Evolutionary conservation across 2,888 invertebrate genomes (phyloP), one percentile per base, ranked within the genome.

Genomic region (Harmothoe impar): DNA sequence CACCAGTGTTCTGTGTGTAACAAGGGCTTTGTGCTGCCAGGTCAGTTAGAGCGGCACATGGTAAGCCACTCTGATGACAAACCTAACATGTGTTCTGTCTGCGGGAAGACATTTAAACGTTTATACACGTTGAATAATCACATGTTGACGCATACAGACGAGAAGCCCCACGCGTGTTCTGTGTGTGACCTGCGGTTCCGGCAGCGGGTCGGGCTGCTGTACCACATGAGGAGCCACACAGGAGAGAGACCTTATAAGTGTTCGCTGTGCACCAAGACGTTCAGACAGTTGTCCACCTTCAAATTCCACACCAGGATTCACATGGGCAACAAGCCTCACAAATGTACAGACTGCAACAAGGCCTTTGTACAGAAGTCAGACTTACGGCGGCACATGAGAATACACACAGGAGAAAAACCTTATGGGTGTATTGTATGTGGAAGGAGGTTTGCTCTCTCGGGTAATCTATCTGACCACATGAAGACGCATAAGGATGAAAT

Each of bases 1-100:
- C n/a, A n/a, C n/a, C n/a, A 43, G 10, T 43, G 43, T 43, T 43
- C 43, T 43, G 3, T 43, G 10, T 43, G 43, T 43, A 43, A 10
- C 10, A 10, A 43, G 43, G 3, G 5, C 3, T 43, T 43, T 43
- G 43, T 7, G 3, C n/a, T n/a, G n/a, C n/a, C n/a, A n/a, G n/a
- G n/a, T n/a, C n/a, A n/a, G n/a, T n/a, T n/a, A n/a, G n/a, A n/a
- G n/a, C n/a, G 25, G 62, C 62, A 62, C 62, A 62, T 62, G 62
- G 5, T 23, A 17, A 7, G 62, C 10, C 62, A 62, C 62, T n/a
- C 62, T 5, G 62, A 25, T 23, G 62, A 62, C 1, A 62, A 62
- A 62, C 62, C 62, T 62, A 23, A 62, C 62, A 62, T 62, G 62
- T 62, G 62, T 62, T 62, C 62, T 25, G n/a, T n/a, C 20, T 62